Conservation (phyloP, 35 echinoderm and acorn worm genomes). For the Anneissia japonica region DNA sequence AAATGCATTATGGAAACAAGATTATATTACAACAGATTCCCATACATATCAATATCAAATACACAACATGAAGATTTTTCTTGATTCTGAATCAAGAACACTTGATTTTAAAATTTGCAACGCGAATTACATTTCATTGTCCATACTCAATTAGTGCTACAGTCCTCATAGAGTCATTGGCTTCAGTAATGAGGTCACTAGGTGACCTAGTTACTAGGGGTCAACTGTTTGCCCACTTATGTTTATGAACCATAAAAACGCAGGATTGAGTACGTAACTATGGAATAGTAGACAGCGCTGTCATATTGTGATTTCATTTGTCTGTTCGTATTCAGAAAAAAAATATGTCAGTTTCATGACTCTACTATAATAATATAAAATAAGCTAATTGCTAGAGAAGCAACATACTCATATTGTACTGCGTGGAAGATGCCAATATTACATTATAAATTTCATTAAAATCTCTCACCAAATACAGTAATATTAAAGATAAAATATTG, state of each 20-base stretch:
- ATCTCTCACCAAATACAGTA: not conserved
- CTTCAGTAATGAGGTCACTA: not conserved
- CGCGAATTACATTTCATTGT: not conserved
- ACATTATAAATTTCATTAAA: not conserved
- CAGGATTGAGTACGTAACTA: not conserved
- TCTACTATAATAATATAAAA: not conserved
- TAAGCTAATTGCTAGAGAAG: not conserved
- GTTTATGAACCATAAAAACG: not conserved
- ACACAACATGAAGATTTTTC: no score
- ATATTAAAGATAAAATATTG: not conserved
- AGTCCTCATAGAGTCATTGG: slow-evolving; percentile 1
- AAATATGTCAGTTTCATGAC: not conserved
- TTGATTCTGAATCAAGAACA: not conserved
- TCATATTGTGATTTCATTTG: not conserved
- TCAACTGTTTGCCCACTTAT: not conserved
- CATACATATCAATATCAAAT: no score
- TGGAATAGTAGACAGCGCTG: not conserved
- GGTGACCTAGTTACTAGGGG: not conserved
- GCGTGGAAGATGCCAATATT: not conserved
- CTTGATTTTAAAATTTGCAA: not conserved
- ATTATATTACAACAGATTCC: no score
- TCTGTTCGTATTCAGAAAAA: not conserved
- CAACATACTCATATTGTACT: not conserved
- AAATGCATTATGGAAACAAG: no score
- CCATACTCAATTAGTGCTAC: not conserved